phyloP scores from a whole-genome alignment of 2,797 vertebrate species.

The Malacoraja senta region DNA sequence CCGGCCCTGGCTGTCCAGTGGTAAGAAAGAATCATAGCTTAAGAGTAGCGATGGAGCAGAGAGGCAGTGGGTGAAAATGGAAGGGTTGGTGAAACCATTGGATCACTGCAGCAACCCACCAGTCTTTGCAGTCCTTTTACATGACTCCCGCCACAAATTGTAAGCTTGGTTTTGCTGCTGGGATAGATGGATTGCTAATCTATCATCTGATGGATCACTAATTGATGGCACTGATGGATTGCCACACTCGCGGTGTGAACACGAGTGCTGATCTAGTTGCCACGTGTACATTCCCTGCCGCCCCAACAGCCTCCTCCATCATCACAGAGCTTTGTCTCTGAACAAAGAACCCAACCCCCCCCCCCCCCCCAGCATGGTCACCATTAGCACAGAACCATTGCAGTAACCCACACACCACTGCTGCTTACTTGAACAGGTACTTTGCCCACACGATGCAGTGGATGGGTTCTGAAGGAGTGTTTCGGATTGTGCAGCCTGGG shows the following conservation, averaged over 20 bases:
- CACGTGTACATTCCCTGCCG: neutral
- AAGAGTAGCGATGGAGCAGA: neutral
- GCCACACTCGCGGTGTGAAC: neutral
- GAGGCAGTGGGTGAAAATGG: neutral
- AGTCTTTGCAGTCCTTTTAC: neutral
- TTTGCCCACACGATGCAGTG: slow-evolving; percentile 99
- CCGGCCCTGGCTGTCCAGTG: neutral
- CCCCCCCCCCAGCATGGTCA: neutral
- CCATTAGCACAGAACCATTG: neutral
- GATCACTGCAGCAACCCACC: neutral
- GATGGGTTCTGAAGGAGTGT: slow-evolving; percentile 94
- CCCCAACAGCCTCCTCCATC: too few species aligned
- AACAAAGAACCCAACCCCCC: neutral
- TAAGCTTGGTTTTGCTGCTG: neutral
- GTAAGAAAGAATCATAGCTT: neutral
- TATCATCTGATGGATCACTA: too few species aligned
- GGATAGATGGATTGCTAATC: too few species aligned
- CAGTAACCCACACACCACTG: too few species aligned
- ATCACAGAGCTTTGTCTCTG: too few species aligned
- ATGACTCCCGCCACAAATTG: neutral
- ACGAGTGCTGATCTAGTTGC: neutral
- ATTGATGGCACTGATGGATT: too few species aligned
- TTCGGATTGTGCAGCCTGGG: slow-evolving; percentile 95
- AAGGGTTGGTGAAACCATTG: neutral
- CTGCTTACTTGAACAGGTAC: slow-evolving; percentile 91